A percentile compares a stretch with the other conserved stretches of the same genome.
These are phyloP conservation scores for Peromyscus maniculatus DNA, from an alignment of 2,113 vertebrate species.

Conservation along the genomic window DNA sequence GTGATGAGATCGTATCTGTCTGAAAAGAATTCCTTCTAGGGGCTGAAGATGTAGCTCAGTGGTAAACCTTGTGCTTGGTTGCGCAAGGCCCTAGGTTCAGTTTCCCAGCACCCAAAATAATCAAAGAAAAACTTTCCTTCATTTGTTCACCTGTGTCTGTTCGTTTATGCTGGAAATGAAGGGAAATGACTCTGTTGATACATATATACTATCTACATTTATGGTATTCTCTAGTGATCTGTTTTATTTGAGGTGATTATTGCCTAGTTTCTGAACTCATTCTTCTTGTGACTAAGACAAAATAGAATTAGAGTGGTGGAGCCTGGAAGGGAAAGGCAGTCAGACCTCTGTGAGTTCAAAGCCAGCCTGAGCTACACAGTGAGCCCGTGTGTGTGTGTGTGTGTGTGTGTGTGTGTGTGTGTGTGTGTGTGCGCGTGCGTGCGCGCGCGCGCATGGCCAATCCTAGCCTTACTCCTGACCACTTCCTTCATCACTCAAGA, in stretches of 20 bases:
- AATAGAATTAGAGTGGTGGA: background rate
- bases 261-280: background rate
- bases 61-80: background rate
- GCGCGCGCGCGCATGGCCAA: too few relatives aligned
- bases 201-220: background rate
- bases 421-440: too few relatives aligned
- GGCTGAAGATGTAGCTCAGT: background rate
- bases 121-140: background rate
- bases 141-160: slow-evolving; percentile 32
- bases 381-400: too few relatives aligned
- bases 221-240: slow-evolving; percentile 1
- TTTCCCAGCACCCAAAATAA: background rate
- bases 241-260: slow-evolving; percentile 5
- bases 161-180: slow-evolving; percentile 1
- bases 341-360: background rate
- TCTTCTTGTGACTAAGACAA: background rate
- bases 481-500: too few relatives aligned
- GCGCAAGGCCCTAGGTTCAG: background rate
- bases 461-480: too few relatives aligned
- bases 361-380: background rate
- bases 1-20: background rate
- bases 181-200: background rate
- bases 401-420: too few relatives aligned
- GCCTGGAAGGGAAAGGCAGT: background rate
- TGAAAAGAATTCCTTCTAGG: background rate